Evolutionary conservation across 2,888 invertebrate genomes (phyloP), one percentile per base, ranked within the genome.

Genomic region (Euproctis similis): DNA sequence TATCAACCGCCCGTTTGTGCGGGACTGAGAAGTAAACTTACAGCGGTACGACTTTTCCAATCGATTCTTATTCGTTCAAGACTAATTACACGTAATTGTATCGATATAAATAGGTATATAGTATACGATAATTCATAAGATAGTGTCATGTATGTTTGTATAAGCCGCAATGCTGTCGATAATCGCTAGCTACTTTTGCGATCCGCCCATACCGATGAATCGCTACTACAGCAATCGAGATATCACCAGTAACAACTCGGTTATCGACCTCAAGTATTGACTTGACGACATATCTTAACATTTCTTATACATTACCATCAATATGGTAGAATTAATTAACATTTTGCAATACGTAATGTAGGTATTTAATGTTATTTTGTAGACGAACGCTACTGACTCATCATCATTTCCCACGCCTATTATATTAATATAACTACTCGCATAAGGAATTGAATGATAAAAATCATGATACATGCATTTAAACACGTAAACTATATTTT

Each of bases 201-300:
- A 24, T 26, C 28, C 43, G 39, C 41, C 37, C 24, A 35, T 40
- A 34, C 41, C 39, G 43, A 42, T 46, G 53, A 40, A 38, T 42
- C 47, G 41, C 39, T 38, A 36, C 42, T 50, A 51, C 53, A 57
- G 57, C 56, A 64, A 66, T 67, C 65, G 59, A 55, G 48, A 55
- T 55, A 64, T 64, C 64, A 57, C 59, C 56, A 50, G 59, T 58
- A 57, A 63, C 71, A 59, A 57, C 58, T 62, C 72, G 72, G 75
- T 72, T 71, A 67, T 57, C 70, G 72, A 76, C 73, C 75, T 62
- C 65, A 46, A 43, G 53, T 41, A 59, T 61, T 54, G 48, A 59
- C 48, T n/a, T n/a, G 55, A 53, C 55, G 46, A 53, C 58, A 50
- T 58, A 58, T 62, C 53, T 53, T 50, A 49, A 55, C 53, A 49